Percentiles rank a stretch among this genome's conserved stretches.
Evolutionary conservation across 1,140 invertebrate genomes (phyloP).

Genomic region (Colletes latitarsis): DNA sequence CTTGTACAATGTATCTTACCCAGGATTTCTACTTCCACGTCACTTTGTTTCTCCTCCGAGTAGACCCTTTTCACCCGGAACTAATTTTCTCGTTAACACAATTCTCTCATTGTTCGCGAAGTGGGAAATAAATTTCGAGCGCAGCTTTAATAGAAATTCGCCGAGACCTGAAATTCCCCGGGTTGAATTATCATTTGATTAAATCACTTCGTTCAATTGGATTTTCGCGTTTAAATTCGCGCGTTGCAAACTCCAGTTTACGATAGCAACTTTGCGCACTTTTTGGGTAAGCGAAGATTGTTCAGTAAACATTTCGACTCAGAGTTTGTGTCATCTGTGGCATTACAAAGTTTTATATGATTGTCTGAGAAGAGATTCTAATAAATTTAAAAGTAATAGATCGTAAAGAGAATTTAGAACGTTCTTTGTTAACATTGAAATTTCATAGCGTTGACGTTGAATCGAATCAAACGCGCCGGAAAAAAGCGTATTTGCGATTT

Average conservation of each 20-base stretch:
- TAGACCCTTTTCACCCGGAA: background rate
- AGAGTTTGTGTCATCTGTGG: too few relatives aligned
- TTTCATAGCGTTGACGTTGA: background rate
- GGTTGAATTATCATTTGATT: slow-evolving; percentile 9
- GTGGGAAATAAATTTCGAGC: background rate
- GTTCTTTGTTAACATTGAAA: background rate
- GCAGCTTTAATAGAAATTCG: background rate
- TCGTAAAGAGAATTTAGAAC: too few relatives aligned
- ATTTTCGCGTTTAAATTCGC: background rate
- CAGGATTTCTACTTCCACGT: background rate
- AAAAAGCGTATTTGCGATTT: background rate
- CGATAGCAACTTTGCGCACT: too few relatives aligned
- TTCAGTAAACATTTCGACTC: too few relatives aligned
- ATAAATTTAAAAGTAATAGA: too few relatives aligned
- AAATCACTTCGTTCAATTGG: background rate
- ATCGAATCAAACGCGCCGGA: background rate
- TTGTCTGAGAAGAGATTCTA: too few relatives aligned
- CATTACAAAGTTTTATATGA: too few relatives aligned
- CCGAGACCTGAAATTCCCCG: background rate
- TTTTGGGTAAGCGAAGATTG: too few relatives aligned
- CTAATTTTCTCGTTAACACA: background rate
- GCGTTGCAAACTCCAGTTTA: too few relatives aligned
- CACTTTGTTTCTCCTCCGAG: background rate
- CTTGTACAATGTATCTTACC: background rate
- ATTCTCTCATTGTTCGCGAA: background rate